Evolutionary conservation across 2,888 invertebrate genomes (phyloP), one percentile per base, ranked within the genome.

Genomic region (Syrphus vitripennis): DNA sequence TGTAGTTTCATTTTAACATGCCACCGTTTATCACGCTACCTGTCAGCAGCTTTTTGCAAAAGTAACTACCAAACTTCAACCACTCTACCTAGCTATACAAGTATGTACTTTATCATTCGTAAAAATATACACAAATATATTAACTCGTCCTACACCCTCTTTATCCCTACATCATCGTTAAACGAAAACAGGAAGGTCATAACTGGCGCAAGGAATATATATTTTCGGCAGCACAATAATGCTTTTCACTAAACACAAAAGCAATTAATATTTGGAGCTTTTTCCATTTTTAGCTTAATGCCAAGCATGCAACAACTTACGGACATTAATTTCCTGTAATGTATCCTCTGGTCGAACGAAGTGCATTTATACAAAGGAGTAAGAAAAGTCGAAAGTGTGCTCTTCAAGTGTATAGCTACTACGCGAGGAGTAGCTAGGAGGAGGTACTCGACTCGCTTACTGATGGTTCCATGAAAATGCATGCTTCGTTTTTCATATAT

Each of bases 231-330:
- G 55, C 70, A 21, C 55, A 65, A 19, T n/a, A n/a, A n/a, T 14
- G 34, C 50, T 34, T 45, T 74, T 70, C 83, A 37, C 81, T 72
- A 72, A 84, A 81, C 72, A 77, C 69, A 84, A 84, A 84, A 84
- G 81, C 84, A 84, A 81, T 84, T 84, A 84, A 84, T 81, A 84
- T 81, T 84, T 84, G 45, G 79, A 80, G 83, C 83, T 79, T 72
- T 84, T 84, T 84, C 81, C 76, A 76, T 81, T 84, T 84, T 72
- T 72, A 81, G 71, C 81, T 84, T 81, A 74, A 24, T 81, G 76
- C 81, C 72, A 34, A 45, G 59, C 83, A 81, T 84, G 84, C 84
- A 84, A 81, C 84, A 84, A 84, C 84, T 84, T 81, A 80, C 80
- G 84, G 61, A 76, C 84, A 84, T 84, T 84, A 81, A 84, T 81